A percentile compares a stretch with the other conserved stretches of the same genome.
These are phyloP conservation scores for Xyliphius kryptos DNA, from an alignment of 2,113 vertebrate genomes.

Conservation along the genomic window DNA sequence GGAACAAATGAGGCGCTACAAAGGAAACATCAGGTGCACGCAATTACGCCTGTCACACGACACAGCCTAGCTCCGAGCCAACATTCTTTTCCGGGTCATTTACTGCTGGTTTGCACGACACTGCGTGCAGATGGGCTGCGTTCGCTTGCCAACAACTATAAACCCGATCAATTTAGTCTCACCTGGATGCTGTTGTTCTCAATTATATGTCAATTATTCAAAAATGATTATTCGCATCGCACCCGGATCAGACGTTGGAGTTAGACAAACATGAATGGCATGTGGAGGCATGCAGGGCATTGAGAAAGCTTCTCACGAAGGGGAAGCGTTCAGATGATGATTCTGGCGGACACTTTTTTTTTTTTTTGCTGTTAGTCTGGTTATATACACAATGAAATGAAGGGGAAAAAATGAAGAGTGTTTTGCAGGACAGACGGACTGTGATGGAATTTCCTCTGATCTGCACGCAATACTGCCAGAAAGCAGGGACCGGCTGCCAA, in stretches of 20 bases:
- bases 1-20: slow-evolving; percentile 16
- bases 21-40: slow-evolving; percentile 22
- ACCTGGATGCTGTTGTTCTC: slow-evolving; percentile 11
- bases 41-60: slow-evolving; percentile 26
- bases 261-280: slow-evolving; percentile 12
- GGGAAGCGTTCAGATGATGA: not conserved
- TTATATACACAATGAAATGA: slow-evolving; percentile 22
- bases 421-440: slow-evolving; percentile 24
- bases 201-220: slow-evolving; percentile 15
- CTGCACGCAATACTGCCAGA: slow-evolving; percentile 34
- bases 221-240: slow-evolving; percentile 3
- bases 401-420: slow-evolving; percentile 26
- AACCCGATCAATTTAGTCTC: slow-evolving; percentile 23
- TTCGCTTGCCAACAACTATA: slow-evolving; percentile 20
- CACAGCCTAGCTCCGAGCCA: slow-evolving; percentile 15
- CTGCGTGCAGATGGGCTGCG: slow-evolving; percentile 12
- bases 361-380: slow-evolving; percentile 4
- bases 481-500: slow-evolving; percentile 16
- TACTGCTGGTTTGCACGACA: slow-evolving; percentile 30
- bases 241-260: not conserved
- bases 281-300: not conserved
- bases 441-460: slow-evolving; percentile 28
- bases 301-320: slow-evolving; percentile 11
- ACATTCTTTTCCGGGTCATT: slow-evolving; percentile 33
- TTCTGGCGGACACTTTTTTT: not conserved